Base-by-base conservation (phyloP, 1,140 invertebrate species). In the Drosophila tristis region DNA sequence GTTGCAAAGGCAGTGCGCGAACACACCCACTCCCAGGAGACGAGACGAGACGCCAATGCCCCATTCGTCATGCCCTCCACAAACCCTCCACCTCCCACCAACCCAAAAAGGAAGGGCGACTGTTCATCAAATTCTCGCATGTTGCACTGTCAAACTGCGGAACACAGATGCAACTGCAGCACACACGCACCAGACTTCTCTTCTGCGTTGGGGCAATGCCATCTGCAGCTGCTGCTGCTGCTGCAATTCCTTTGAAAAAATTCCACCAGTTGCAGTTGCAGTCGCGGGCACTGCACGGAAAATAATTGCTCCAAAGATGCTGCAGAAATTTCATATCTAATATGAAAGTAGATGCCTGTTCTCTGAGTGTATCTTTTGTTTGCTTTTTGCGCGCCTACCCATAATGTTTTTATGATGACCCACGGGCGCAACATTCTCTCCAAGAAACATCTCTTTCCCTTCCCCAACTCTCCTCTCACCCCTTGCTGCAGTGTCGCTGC, bases 51-150 rank as follows among this genome's bases (percentile, higher is more conserved):
- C 35, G 35, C 35, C 35, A 39, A 39, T 39, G 35, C 11, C 9
- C 35, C 11, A 39, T 39, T 39, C 35, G 35, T 39, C 35, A 13
- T 39, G 35, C 35, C 35, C 35, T 11, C 11, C 9, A 20, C 20
- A 20, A 20, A 20, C 20, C 20, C 20, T 0, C 9, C 11, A 16
- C 16, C 9, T 3, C 35, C 35, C 29, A 7, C 5, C 26, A 29
- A 7, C 35, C 35, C 9, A 13, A 39, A 39, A 39, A 13, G 35
- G 11, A 39, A 39, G 35, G 35, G 35, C 64, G 56, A 60, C 16
- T 29, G 87, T 81, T 87, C 81, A 86, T 90, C 87, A 90, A 90
- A 90, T 78, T 86, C 76, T 90, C 87, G 81, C 87, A 90, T 90
- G 87, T 90, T 87, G 81, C 56, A 65, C 87, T 90, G 87, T 90